A percentile compares a stretch with the other conserved stretches of the same genome.
Conservation (phyloP, 92 coral and sea anemone genomes). For the Actinernus sp. region DNA sequence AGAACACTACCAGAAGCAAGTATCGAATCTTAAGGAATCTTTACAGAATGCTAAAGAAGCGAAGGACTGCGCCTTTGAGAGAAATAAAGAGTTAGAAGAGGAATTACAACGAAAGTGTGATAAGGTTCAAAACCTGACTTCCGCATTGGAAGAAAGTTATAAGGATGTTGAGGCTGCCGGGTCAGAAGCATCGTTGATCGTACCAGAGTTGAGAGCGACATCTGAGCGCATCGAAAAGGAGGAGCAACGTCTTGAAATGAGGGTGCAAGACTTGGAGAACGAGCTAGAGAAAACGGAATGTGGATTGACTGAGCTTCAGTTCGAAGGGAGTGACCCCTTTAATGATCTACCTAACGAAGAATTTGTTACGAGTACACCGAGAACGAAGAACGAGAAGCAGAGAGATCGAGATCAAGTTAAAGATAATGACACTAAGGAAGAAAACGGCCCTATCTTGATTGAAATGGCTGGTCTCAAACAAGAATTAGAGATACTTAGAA, state of each 20-base stretch:
- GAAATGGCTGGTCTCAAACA: constrained; percentile 1
- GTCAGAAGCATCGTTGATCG: constrained; percentile 5
- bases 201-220: constrained; percentile 14
- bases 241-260: constrained; percentile 8
- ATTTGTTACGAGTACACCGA: not conserved
- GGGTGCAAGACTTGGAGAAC: constrained; percentile 13
- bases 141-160: constrained; percentile 9
- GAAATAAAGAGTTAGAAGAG: constrained; percentile 10
- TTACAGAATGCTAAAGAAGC: constrained; percentile 34
- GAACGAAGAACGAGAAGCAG: not conserved
- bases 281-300: constrained; percentile 9
- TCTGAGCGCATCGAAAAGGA: constrained; percentile 21
- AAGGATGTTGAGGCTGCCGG: not conserved
- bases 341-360: not conserved
- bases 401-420: not conserved
- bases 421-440: not conserved
- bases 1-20: constrained; percentile 11
- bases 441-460: not conserved
- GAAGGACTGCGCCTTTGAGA: constrained; percentile 32
- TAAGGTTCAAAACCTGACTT: constrained; percentile 26
- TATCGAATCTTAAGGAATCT: constrained; percentile 9
- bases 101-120: constrained; percentile 20
- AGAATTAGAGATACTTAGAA: constrained; percentile 38
- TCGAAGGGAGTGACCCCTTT: not conserved
- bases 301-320: constrained; percentile 1